Conservation (phyloP, 2,888 invertebrate species). For the Escarpia spicata region DNA sequence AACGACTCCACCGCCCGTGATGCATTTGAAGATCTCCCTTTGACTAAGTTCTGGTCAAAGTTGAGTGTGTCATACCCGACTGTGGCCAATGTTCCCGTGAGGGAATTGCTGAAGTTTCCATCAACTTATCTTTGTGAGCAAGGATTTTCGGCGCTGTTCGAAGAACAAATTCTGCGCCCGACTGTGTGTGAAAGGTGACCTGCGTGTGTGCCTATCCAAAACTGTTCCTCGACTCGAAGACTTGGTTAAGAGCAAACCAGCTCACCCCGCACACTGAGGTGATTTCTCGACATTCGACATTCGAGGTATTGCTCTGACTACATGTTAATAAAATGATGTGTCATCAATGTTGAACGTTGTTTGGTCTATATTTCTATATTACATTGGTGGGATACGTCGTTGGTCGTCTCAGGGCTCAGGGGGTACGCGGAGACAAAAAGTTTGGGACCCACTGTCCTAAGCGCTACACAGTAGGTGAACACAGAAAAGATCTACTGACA, state of each 20-base stretch:
- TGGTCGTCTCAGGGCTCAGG: no score
- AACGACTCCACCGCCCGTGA: not conserved
- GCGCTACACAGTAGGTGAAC: no score
- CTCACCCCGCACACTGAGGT: not conserved
- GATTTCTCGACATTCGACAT: not conserved
- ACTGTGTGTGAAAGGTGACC: not conserved
- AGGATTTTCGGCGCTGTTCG: no score
- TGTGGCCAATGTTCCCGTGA: not conserved
- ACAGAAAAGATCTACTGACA: no score
- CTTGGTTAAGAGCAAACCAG: not conserved
- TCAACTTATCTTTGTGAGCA: no score
- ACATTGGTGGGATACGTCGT: no score
- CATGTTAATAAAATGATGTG: no score
- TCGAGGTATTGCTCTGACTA: no score
- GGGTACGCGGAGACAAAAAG: no score
- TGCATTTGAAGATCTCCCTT: not conserved
- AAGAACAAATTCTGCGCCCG: not conserved
- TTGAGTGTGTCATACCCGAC: not conserved
- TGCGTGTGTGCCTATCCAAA: not conserved
- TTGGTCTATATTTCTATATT: no score
- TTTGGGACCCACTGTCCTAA: no score
- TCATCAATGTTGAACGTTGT: no score
- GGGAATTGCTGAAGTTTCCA: not conserved
- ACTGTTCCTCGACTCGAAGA: not conserved
- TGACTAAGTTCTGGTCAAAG: not conserved